Conservation (phyloP, 2,797 vertebrate genomes). For the Girardinus metallicus region DNA sequence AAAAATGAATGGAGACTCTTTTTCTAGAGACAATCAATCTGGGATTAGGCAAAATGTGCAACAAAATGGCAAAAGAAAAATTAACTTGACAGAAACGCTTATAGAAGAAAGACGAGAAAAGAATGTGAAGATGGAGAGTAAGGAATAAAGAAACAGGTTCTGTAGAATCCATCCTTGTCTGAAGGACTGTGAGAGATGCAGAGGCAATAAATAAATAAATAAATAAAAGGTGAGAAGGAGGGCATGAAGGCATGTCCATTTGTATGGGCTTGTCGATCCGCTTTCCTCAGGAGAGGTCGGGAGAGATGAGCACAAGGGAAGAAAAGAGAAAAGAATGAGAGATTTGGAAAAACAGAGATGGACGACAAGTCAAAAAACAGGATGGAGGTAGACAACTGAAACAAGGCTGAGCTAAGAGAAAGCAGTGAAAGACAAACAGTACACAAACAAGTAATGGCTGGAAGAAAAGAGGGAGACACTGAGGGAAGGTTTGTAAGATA, state of each 20-base stretch:
- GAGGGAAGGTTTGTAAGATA: background rate
- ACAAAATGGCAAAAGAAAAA: background rate
- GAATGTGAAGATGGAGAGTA: conserved; percentile 12
- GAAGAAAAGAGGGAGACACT: background rate
- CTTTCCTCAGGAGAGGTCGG: conserved; percentile 31
- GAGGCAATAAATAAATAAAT: conserved; percentile 20
- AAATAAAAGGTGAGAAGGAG: conserved; percentile 52
- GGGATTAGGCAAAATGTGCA: background rate
- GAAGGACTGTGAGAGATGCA: conserved; percentile 1
- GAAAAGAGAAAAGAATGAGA: background rate
- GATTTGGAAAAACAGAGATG: conserved; percentile 3
- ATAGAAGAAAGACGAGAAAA: background rate
- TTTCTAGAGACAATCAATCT: background rate
- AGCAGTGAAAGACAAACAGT: conserved; percentile 8
- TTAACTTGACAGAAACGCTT: background rate
- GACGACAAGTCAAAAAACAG: conserved; percentile 21
- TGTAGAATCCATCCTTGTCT: conserved; percentile 30
- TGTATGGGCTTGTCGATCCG: conserved; percentile 46
- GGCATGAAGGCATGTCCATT: conserved; percentile 44
- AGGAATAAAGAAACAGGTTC: conserved; percentile 29
- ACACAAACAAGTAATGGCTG: conserved; percentile 4
- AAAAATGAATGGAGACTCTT: background rate
- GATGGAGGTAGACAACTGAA: conserved; percentile 25
- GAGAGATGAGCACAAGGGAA: conserved; percentile 20
- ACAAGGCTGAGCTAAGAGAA: background rate